Conservation (phyloP, 2,888 invertebrate species). For the Lasioglossum zephyrum region DNA sequence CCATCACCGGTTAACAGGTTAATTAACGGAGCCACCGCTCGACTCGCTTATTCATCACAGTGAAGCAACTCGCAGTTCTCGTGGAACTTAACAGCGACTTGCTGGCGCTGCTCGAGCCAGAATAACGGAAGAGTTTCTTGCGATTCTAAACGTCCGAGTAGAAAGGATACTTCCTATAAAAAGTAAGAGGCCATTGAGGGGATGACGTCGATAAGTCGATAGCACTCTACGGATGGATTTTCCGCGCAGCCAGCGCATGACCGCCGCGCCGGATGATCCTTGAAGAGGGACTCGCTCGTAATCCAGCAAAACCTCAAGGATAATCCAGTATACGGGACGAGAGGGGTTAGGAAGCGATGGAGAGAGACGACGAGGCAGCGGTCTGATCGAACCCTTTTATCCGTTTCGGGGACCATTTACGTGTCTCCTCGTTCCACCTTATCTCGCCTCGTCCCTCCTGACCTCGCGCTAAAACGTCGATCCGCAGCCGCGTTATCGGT, state of each 20-base stretch:
- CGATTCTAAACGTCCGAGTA: not conserved
- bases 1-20: not conserved
- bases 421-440: conserved; percentile 63
- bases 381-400: conserved; percentile 71
- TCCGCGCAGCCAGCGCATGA: conserved; percentile 40
- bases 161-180: conserved; percentile 11
- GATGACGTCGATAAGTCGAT: conserved; percentile 63
- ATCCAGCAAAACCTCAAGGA: conserved; percentile 71
- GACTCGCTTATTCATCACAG: not conserved
- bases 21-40: not conserved
- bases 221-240: conserved; percentile 56
- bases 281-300: conserved; percentile 57
- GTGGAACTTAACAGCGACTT: not conserved
- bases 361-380: not conserved
- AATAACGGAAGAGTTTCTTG: conserved; percentile 33
- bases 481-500: conserved; percentile 67
- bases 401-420: conserved; percentile 69
- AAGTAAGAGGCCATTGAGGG: conserved; percentile 39
- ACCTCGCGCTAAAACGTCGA: conserved; percentile 70
- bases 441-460: conserved; percentile 63
- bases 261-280: conserved; percentile 58
- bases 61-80: not conserved
- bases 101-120: not conserved
- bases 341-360: conserved; percentile 1
- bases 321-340: conserved; percentile 68